Percentiles rank a stretch among this genome's conserved stretches.
Evolutionary conservation across 2,113 vertebrate species (phyloP).

Genomic region (Pterocles gutturalis): DNA sequence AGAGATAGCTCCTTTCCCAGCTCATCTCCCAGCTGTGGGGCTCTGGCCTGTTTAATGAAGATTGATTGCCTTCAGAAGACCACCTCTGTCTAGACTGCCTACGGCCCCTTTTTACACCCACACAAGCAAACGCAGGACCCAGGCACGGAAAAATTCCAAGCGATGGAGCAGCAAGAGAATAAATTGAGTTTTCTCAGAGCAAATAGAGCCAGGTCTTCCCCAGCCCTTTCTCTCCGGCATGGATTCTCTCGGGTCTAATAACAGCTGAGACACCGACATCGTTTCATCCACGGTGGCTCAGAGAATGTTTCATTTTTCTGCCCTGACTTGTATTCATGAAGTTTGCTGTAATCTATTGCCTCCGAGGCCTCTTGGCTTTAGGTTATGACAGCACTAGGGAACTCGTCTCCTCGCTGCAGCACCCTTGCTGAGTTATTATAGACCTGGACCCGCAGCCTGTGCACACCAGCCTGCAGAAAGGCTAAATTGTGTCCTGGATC

Average conservation of each 20-base stretch:
- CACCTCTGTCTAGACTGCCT: background rate
- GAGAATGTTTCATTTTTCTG: background rate
- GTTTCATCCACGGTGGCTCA: background rate
- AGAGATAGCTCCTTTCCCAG: background rate
- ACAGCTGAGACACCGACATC: accelerated
- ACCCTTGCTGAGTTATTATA: background rate
- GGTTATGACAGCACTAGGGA: background rate
- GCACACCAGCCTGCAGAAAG: background rate
- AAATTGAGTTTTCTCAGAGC: background rate
- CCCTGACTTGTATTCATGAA: background rate
- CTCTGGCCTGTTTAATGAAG: background rate
- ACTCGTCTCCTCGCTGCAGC: background rate
- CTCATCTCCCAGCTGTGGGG: background rate
- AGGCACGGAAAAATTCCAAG: background rate
- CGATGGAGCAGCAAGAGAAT: background rate
- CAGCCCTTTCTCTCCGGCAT: background rate
- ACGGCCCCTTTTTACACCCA: background rate
- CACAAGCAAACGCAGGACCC: background rate
- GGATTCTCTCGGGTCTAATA: background rate
- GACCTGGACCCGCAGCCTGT: background rate
- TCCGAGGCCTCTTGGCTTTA: background rate
- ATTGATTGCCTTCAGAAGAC: slow-evolving; percentile 3
- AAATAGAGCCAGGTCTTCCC: background rate
- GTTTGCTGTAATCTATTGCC: background rate
- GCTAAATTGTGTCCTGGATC: background rate